Evolutionary conservation across 2,888 invertebrate genomes (phyloP).

Genomic region (Drosophila lutescens): DNA sequence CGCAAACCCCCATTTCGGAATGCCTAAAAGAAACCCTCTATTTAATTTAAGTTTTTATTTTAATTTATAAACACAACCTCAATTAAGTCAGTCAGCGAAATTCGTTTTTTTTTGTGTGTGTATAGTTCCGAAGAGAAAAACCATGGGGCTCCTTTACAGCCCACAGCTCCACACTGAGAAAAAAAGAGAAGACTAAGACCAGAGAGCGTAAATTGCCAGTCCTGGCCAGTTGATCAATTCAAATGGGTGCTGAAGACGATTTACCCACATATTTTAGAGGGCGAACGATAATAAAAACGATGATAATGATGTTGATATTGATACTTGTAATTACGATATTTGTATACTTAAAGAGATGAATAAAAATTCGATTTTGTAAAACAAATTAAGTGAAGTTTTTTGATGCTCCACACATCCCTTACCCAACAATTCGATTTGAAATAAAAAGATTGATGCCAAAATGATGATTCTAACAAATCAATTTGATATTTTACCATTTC

Average conservation of each 20-base stretch:
- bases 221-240: constrained; percentile 28
- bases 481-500: too few species aligned
- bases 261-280: constrained; percentile 30
- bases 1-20: constrained; percentile 9
- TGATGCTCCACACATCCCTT: neutral
- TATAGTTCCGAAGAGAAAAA: constrained; percentile 15
- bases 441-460: too few species aligned
- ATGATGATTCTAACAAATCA: too few species aligned
- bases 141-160: constrained; percentile 68
- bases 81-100: constrained; percentile 40
- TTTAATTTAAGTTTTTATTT: constrained; percentile 46
- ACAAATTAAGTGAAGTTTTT: constrained; percentile 10
- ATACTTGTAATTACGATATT: constrained; percentile 61
- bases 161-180: constrained; percentile 32
- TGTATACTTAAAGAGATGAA: constrained; percentile 62
- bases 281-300: constrained; percentile 28
- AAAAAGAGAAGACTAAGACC: constrained; percentile 6
- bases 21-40: constrained; percentile 13
- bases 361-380: constrained; percentile 67
- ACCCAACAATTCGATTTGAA: too few species aligned
- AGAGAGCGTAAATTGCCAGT: constrained; percentile 9
- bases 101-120: constrained; percentile 10
- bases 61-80: constrained; percentile 50
- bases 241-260: constrained; percentile 39
- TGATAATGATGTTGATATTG: constrained; percentile 58